These are phyloP conservation scores for Zaprionus kolodkinae DNA, from an alignment of 1,140 invertebrate species.

Conservation along the genomic window DNA sequence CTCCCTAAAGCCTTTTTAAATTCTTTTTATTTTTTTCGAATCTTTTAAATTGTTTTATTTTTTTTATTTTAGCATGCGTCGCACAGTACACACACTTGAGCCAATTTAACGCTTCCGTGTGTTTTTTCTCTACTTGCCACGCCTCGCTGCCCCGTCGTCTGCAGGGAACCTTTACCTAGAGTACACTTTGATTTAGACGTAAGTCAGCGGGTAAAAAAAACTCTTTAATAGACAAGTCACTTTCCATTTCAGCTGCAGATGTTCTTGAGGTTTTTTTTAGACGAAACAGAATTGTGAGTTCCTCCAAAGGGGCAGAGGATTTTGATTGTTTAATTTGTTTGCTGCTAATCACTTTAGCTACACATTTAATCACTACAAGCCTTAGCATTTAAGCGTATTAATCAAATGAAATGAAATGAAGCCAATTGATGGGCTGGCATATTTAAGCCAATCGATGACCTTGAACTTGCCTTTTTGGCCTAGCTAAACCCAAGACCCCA, in stretches of 20 bases:
- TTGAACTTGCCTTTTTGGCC: slow-evolving; percentile 1
- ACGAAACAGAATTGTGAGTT: too few relatives aligned
- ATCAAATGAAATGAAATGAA: background rate
- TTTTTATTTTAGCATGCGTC: slow-evolving; percentile 11
- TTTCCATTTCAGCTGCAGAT: background rate
- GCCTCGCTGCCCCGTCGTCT: slow-evolving; percentile 44
- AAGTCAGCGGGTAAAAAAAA: background rate
- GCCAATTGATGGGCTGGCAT: background rate
- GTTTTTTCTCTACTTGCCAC: slow-evolving; percentile 58
- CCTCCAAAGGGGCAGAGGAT: background rate
- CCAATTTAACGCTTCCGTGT: slow-evolving; percentile 78
- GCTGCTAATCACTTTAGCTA: background rate
- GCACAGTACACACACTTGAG: slow-evolving; percentile 49
- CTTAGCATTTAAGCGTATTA: background rate
- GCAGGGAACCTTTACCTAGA: slow-evolving; percentile 15
- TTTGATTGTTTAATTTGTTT: background rate
- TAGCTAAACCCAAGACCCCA: background rate
- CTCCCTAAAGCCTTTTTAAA: background rate
- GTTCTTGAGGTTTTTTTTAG: background rate
- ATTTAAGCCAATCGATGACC: background rate
- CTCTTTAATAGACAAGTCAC: background rate
- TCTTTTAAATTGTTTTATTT: background rate
- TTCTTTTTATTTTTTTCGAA: background rate
- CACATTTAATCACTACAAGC: background rate
- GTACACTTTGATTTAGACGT: slow-evolving; percentile 43